These are phyloP conservation scores for Istiophorus platypterus DNA, from an alignment of 2,113 vertebrate species.

Conservation along the genomic window DNA sequence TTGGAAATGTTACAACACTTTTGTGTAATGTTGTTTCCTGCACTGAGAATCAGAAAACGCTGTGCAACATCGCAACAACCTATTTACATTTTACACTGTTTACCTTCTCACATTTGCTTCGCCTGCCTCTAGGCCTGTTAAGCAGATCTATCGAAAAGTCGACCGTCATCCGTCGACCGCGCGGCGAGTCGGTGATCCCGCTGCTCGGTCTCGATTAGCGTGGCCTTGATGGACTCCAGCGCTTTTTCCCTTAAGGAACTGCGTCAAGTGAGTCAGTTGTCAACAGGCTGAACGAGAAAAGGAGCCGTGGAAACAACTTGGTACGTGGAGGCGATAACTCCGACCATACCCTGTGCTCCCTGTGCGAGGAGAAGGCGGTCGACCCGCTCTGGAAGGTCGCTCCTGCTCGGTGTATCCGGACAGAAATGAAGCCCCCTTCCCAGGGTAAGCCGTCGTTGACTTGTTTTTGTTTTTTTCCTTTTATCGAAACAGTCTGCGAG, in stretches of 20 bases:
- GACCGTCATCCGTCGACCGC: neutral
- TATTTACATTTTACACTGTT: slow-evolving; percentile 65
- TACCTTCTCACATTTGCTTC: slow-evolving; percentile 51
- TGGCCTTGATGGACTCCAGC: slow-evolving; percentile 51
- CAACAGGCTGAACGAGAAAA: slow-evolving; percentile 71
- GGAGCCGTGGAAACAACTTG: slow-evolving; percentile 2
- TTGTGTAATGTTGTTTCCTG: neutral
- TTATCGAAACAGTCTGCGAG: slow-evolving; percentile 1
- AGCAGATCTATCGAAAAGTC: slow-evolving; percentile 12
- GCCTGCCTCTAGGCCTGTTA: slow-evolving; percentile 14
- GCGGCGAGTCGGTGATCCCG: neutral
- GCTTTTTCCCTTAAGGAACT: slow-evolving; percentile 76
- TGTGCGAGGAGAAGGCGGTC: neutral
- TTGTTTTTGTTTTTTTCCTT: too few species aligned
- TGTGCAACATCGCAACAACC: neutral
- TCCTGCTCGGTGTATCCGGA: neutral
- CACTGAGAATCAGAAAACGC: neutral
- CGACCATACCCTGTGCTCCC: neutral
- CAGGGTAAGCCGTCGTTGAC: slow-evolving; percentile 57
- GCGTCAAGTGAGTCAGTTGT: slow-evolving; percentile 64
- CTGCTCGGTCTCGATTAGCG: slow-evolving; percentile 66
- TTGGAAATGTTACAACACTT: neutral
- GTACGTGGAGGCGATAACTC: slow-evolving; percentile 49
- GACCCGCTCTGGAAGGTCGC: neutral
- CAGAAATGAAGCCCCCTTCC: slow-evolving; percentile 30